These are phyloP conservation scores for Heliconius erato DNA, from an alignment of 2,888 invertebrate genomes.

Conservation along the genomic window DNA sequence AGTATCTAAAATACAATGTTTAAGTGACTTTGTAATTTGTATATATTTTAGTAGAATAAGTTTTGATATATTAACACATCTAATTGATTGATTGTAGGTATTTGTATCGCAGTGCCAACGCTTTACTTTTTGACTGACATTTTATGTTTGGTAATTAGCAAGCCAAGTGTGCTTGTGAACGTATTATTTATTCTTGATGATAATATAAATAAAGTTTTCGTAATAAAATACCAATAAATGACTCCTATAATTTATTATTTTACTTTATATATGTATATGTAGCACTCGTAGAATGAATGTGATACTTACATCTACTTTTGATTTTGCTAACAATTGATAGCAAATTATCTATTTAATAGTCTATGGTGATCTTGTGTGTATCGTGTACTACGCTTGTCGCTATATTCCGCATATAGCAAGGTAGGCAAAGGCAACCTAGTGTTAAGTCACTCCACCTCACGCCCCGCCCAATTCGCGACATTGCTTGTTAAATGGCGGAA, in stretches of 20 bases:
- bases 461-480: no score
- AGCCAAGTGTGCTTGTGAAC: not conserved
- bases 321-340: no score
- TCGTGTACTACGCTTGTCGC: no score
- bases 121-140: not conserved
- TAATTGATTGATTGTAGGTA: not conserved
- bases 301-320: not conserved
- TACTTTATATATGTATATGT: not conserved
- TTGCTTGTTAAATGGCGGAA: no score
- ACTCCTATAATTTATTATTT: not conserved
- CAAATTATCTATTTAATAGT: no score
- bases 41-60: not conserved
- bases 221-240: not conserved
- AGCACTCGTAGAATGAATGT: not conserved
- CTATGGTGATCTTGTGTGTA: no score
- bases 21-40: no score
- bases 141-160: not conserved
- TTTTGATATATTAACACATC: not conserved
- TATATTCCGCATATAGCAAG: no score
- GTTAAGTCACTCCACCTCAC: no score
- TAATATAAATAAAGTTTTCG: not conserved
- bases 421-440: no score
- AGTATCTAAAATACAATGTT: no score
- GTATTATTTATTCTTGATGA: not conserved
- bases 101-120: not conserved